Base-by-base conservation (phyloP, 2,888 invertebrate species). In the Cyclophora punctaria region DNA sequence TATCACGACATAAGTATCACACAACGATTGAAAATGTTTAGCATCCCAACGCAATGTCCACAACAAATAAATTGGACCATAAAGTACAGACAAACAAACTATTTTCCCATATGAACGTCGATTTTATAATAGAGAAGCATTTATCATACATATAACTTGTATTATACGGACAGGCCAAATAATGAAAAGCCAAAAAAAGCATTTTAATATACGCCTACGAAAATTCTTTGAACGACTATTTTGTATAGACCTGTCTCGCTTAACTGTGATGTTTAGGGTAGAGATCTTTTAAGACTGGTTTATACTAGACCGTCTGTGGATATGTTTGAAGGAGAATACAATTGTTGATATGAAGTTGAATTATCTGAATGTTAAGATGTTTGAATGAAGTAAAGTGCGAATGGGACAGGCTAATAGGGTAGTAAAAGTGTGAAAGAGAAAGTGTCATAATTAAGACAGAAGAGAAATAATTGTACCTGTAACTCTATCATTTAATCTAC, bases 181-280 rank as follows among this genome's bases (percentile, higher is more conserved):
- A 79, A 83, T 83, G 79, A 79, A 83, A 83, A 80, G 63, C 78
- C 77, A 77, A 79, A 79, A 79, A 79, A 79, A 83, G 77, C 78
- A 37, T 37, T 5, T 37, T 37, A 37, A 71, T 70, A 64, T 58
- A 71, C 80, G 64, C 84, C 83, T 60, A 84, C 83, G 75, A 69
- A 66, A 73, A 80, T 80, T 75, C 79, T 73, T 58, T 34, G 47
- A 48, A 44, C 20, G 6, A 44, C 44, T 7, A 34, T 34, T 44
- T 34, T 3, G 3, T 7, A 20, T 33, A 34, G 44, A 44, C 34
- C 44, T 20, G 20, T 20, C 20, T 20, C 20, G 20, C 20, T 20
- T 20, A 20, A 20, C 20, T 20, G 20, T 20, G 20, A 20, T 20
- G 46, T 35, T 42, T 40, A 34, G 35, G 35, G 41, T 6, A 49